Evolutionary conservation across 2,113 vertebrate genomes (phyloP).

Genomic region (Carettochelys insculpta): DNA sequence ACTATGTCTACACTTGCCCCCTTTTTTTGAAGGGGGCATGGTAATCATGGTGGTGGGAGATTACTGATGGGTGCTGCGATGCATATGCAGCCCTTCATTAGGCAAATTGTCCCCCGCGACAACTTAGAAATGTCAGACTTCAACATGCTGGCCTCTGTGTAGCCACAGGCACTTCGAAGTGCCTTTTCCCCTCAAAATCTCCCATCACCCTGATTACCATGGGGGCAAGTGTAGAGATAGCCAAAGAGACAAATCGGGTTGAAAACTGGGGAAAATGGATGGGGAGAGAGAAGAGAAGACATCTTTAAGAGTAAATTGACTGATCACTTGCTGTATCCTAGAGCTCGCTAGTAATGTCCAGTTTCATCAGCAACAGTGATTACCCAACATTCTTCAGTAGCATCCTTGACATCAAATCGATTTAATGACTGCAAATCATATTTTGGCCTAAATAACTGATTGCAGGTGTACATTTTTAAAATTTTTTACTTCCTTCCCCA

Average conservation of each 20-base stretch:
- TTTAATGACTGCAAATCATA: constrained; percentile 68
- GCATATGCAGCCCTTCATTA: too few species aligned
- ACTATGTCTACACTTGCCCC: too few species aligned
- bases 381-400: not conserved
- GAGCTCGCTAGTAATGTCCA: not conserved
- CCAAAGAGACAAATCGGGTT: not conserved
- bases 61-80: too few species aligned
- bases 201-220: too few species aligned
- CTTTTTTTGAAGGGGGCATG: too few species aligned
- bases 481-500: not conserved
- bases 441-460: constrained; percentile 70
- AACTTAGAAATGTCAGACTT: too few species aligned
- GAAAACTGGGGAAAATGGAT: not conserved
- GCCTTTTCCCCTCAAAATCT: too few species aligned
- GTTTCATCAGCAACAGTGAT: constrained; percentile 13
- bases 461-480: constrained; percentile 33
- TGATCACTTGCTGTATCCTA: constrained; percentile 7
- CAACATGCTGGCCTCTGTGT: too few species aligned
- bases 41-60: too few species aligned
- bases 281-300: not conserved
- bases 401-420: not conserved
- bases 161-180: too few species aligned
- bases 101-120: too few species aligned
- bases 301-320: constrained; percentile 14
- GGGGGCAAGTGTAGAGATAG: too few species aligned